phyloP scores from a whole-genome alignment of 2,888 invertebrate species.

The Eupeodes latifasciatus region DNA sequence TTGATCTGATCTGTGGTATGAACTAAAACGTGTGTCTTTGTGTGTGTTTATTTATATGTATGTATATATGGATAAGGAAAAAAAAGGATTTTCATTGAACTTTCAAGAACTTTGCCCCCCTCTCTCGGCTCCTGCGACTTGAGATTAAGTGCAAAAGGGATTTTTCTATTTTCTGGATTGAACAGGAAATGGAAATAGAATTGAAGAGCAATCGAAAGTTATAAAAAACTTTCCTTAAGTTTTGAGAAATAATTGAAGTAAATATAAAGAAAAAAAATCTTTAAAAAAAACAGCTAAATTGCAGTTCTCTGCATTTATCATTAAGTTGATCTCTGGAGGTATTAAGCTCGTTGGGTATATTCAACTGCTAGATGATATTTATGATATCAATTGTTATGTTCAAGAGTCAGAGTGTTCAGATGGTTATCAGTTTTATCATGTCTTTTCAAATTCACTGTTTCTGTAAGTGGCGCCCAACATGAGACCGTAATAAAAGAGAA shows the following conservation, averaged over 20 bases:
- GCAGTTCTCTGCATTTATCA: neutral
- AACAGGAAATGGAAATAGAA: slow-evolving; percentile 26
- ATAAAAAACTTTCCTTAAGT: slow-evolving; percentile 31
- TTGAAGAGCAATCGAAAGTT: slow-evolving; percentile 47
- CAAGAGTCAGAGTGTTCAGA: too few relatives aligned
- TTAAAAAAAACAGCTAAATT: neutral
- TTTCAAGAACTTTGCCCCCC: slow-evolving; percentile 1
- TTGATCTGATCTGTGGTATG: slow-evolving; percentile 70
- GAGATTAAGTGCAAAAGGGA: slow-evolving; percentile 49
- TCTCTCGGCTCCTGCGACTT: slow-evolving; percentile 29
- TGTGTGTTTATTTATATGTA: slow-evolving; percentile 5
- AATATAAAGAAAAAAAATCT: neutral
- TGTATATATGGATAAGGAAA: neutral
- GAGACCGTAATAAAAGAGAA: neutral
- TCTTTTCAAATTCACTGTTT: neutral
- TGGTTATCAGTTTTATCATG: neutral
- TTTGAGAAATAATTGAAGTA: neutral
- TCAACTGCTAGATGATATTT: too few relatives aligned
- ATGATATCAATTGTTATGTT: too few relatives aligned
- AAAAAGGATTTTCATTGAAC: slow-evolving; percentile 11
- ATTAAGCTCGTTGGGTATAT: neutral
- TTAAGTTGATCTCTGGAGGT: slow-evolving; percentile 3
- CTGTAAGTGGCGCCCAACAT: slow-evolving; percentile 1
- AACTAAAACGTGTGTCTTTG: slow-evolving; percentile 17
- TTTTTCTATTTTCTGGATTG: neutral